Conservation (phyloP, 2,888 invertebrate species). For the Chrysolina americana region DNA sequence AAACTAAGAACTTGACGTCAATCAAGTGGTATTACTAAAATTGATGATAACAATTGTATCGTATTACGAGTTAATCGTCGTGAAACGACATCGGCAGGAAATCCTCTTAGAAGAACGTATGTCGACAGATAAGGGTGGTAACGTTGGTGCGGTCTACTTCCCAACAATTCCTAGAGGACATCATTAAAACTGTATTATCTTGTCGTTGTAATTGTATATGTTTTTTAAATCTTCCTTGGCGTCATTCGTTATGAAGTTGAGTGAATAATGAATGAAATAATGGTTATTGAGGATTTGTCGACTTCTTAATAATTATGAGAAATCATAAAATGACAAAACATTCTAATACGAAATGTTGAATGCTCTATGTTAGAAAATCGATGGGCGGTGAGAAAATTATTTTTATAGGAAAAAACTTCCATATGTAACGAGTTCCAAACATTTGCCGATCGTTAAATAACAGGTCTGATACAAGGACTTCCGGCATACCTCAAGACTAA, state of each 20-base stretch:
- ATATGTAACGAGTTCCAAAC: no score
- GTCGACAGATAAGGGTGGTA: slow-evolving; percentile 24
- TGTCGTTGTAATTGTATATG: slow-evolving; percentile 26
- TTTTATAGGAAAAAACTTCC: no score
- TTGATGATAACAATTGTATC: slow-evolving; percentile 26
- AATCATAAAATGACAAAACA: no score
- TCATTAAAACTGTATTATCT: slow-evolving; percentile 27
- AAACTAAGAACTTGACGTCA: not conserved
- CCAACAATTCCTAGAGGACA: slow-evolving; percentile 21
- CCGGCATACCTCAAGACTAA: no score
- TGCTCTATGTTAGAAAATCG: no score
- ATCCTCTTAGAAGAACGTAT: slow-evolving; percentile 44
- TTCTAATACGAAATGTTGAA: no score
- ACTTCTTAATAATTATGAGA: no score
- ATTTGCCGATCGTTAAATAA: no score
- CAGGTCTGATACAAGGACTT: no score
- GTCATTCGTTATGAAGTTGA: slow-evolving; percentile 12
- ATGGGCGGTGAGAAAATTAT: no score
- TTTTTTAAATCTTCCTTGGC: slow-evolving; percentile 4
- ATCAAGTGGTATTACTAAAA: slow-evolving; percentile 18
- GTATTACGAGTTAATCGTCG: slow-evolving; percentile 28
- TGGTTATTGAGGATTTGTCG: no score
- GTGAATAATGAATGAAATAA: not conserved
- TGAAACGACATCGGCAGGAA: slow-evolving; percentile 28
- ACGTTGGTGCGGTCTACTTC: not conserved